Evolutionary conservation across 2,888 invertebrate genomes (phyloP), one percentile per base, ranked within the genome.

Genomic region (Sinelater perroti): DNA sequence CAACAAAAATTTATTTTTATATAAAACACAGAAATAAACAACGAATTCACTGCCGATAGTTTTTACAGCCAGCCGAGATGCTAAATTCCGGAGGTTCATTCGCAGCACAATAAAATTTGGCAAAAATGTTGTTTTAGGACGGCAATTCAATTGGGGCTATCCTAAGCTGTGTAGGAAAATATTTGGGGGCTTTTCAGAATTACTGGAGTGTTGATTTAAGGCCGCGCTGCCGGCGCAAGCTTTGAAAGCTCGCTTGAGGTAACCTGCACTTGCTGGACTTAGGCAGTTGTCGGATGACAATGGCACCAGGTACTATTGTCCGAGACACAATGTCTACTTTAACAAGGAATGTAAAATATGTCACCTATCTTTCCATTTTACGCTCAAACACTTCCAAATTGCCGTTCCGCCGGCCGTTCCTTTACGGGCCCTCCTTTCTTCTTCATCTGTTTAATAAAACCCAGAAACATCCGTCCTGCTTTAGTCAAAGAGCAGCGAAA

Each of bases 281-380:
- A 56, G 47, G 50, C 55, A 56, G 58, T 55, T 57, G 47, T 54
- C 59, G 35, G 54, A 33, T 21, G 58, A 69, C 68, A 69, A 69
- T 65, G 50, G 63, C 36, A 50, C 46, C 59, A 56, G 58, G 61
- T 53, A 53, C 60, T 56, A 66, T 68, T 68, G 65, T 68, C 62
- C 35, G 55, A 17, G 36, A 51, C 50, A 65, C 66, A 67, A 63
- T 68, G 51, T 56, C 62, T 60, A 61, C 63, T 64, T 60, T 62
- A 52, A 57, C 56, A 54, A 60, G 60, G 67, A 69, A 69, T 69
- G 57, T 65, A 52, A 67, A 69, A 67, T 68, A 66, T 69, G 68
- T 67, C 65, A 63, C 61, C 60, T 54, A 56, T 53, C 54, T 50
- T 45, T 55, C 52, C 49, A 64, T 67, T 69, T 67, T 67, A 65